These are phyloP conservation scores for Catocala fraxini DNA, from an alignment of 2,888 invertebrate species.

Conservation along the genomic window DNA sequence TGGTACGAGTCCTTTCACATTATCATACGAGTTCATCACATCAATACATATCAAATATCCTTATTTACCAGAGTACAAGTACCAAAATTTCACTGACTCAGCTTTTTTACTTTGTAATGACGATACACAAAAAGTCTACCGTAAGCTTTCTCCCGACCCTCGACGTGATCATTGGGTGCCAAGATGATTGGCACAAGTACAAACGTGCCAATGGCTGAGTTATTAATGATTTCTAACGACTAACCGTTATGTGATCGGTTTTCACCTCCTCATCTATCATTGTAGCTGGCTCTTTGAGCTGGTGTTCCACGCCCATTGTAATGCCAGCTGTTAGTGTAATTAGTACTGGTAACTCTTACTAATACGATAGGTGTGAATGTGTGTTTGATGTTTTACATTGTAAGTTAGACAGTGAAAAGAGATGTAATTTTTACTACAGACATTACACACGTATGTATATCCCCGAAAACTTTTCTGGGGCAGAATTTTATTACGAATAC, in stretches of 20 bases:
- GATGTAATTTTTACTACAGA: no score
- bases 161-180: slow-evolving; percentile 42
- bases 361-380: neutral
- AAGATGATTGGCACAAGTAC: slow-evolving; percentile 63
- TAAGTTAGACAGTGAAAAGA: no score
- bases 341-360: neutral
- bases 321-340: slow-evolving; percentile 12
- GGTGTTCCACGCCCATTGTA: slow-evolving; percentile 36
- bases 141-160: slow-evolving; percentile 66
- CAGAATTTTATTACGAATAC: no score
- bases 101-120: slow-evolving; percentile 41
- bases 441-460: no score
- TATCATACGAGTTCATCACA: no score
- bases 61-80: no score
- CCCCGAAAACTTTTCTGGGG: no score
- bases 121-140: slow-evolving; percentile 39
- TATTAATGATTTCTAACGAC: slow-evolving; percentile 66
- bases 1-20: no score
- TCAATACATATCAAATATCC: no score
- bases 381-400: no score
- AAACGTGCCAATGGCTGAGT: slow-evolving; percentile 53
- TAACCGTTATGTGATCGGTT: slow-evolving; percentile 40
- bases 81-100: slow-evolving; percentile 41
- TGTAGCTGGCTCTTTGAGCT: slow-evolving; percentile 37
- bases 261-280: slow-evolving; percentile 59